A percentile compares a stretch with the other conserved stretches of the same genome.
phyloP scores from a whole-genome alignment of 2,113 vertebrate genomes.

The Dissostichus mawsoni region DNA sequence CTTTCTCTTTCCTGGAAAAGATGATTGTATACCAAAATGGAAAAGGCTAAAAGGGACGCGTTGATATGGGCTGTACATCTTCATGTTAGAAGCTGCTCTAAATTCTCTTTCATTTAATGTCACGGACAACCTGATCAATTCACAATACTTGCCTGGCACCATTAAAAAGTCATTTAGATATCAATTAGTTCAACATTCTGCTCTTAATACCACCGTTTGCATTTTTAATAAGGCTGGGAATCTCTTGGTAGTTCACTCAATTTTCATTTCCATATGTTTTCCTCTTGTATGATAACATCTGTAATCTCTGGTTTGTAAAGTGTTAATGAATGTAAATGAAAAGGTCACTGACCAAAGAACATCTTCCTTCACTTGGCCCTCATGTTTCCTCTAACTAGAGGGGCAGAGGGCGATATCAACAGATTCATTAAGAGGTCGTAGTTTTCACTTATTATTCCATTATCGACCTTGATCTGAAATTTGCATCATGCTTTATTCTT shows the following conservation, averaged over 20 bases:
- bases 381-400: conserved; percentile 21
- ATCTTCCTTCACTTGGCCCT: background rate
- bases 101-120: background rate
- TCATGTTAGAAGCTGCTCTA: background rate
- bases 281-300: conserved; percentile 1
- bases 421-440: conserved; percentile 61
- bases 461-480: conserved; percentile 74
- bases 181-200: conserved; percentile 23
- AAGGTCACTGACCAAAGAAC: conserved; percentile 16
- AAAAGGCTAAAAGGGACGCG: conserved; percentile 25
- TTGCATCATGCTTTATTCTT: conserved; percentile 66
- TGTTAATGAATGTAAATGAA: conserved; percentile 17
- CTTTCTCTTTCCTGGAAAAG: conserved; percentile 22
- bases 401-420: conserved; percentile 40
- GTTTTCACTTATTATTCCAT: conserved; percentile 70
- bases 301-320: conserved; percentile 11
- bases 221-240: conserved; percentile 31
- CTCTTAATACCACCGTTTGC: conserved; percentile 35
- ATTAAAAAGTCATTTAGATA: conserved; percentile 21
- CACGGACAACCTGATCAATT: conserved; percentile 3
- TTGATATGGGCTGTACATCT: conserved; percentile 25
- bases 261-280: conserved; percentile 17
- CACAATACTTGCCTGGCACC: conserved; percentile 6
- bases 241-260: conserved; percentile 13
- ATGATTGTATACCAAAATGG: conserved; percentile 48